Conservation (phyloP, 2,888 invertebrate genomes). For the Rutpela maculata region DNA sequence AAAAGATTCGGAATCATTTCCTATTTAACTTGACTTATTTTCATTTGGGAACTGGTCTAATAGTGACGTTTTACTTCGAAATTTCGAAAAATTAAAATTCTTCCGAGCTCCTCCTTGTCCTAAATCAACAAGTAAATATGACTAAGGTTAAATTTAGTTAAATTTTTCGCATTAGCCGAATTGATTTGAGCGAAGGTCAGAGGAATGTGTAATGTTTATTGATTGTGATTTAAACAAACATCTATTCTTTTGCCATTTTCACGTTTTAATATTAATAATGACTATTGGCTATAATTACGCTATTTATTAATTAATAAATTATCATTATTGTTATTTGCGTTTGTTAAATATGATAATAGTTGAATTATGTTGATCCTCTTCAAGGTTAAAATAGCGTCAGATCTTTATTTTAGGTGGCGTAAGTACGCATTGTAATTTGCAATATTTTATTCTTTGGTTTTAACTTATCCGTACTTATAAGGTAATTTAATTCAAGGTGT, state of each 20-base stretch:
- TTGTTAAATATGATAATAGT: constrained; percentile 14
- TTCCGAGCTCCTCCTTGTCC: not conserved
- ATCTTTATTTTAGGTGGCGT: not conserved
- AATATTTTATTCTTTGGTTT: constrained; percentile 1
- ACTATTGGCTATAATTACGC: constrained; percentile 8
- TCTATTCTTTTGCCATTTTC: not conserved
- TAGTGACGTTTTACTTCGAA: no score
- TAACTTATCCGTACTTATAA: constrained; percentile 13
- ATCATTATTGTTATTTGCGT: constrained; percentile 10
- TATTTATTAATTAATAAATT: constrained; percentile 28
- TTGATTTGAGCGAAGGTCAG: constrained; percentile 9
- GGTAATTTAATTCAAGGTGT: not conserved
- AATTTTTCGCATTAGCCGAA: constrained; percentile 9
- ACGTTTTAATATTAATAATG: not conserved
- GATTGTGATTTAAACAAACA: constrained; percentile 8
- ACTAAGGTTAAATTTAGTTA: not conserved
- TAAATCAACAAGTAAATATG: constrained; percentile 9
- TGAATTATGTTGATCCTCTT: constrained; percentile 16
- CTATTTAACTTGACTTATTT: no score
- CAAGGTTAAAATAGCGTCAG: constrained; percentile 18
- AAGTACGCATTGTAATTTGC: not conserved
- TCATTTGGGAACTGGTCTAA: no score
- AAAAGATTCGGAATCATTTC: no score
- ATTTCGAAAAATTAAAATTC: constrained; percentile 11
- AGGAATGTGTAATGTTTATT: constrained; percentile 8